Evolutionary conservation across 2,888 invertebrate genomes (phyloP), one percentile per base, ranked within the genome.

Genomic region (Temnothorax rugatulus): DNA sequence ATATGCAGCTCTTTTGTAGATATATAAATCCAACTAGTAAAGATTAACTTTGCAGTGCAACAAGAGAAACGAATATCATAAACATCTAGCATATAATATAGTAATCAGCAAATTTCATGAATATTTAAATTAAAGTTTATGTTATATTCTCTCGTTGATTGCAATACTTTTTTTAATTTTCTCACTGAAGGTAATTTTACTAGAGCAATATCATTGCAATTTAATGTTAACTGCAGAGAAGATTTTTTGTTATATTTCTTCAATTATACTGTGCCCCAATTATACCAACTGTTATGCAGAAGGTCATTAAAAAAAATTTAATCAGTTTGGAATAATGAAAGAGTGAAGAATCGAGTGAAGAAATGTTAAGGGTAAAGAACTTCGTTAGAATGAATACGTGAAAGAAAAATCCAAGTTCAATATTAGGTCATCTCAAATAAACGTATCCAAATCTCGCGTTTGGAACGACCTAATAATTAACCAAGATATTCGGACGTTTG

Each of bases 91-190:
- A 44, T 8, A 54, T 54, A 68, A 59, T 68, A 9, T 11, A 69
- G 54, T 77, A 69, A 77, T 77, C 69, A 57, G 77, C 21, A 57
- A 54, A 54, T 69, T 54, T 77, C 69, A 77, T 77, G 54, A 77
- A 77, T 77, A 68, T 77, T 77, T 77, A 77, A 68, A 77, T 77
- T 77, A 25, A 44, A 54, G 54, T 21, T 44, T 34, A 77, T 54
- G 52, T 69, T 54, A 47, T 61, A 54, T 15, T 29, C 29, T 44
- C 25, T 38, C 29, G 41, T 68, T 69, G 29, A 77, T 77, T 69
- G 41, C 41, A 44, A 77, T 69, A 68, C 41, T 57, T 38, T 64
- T 54, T 69, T 57, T 29, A 68, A 41, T 52, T 66, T 29, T 61
- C 18, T 25, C 52, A 15, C 69, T 29, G 5, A 69, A 69, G 44